These are phyloP conservation scores for Hypomesus transpacificus DNA, from an alignment of 2,113 vertebrate species.

Conservation along the genomic window DNA sequence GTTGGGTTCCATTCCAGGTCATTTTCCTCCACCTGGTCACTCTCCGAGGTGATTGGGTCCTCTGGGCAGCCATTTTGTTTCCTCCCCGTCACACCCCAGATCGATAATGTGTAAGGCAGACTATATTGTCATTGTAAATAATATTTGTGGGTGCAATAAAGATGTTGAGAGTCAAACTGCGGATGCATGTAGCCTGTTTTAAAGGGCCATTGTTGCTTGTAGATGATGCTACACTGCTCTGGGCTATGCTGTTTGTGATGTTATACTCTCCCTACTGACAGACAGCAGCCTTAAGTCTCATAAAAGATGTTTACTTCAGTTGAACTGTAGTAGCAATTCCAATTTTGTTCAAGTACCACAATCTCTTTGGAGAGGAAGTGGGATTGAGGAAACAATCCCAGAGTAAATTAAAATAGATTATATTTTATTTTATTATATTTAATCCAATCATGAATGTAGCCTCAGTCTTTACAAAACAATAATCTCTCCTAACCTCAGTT, in stretches of 20 bases:
- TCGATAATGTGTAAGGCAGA: constrained; percentile 38
- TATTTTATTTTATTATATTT: too few relatives aligned
- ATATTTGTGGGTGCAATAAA: constrained; percentile 41
- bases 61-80: constrained; percentile 34
- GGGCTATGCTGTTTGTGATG: background rate
- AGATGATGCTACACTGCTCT: background rate
- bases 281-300: background rate
- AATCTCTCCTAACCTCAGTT: too few relatives aligned
- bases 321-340: background rate
- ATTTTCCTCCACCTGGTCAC: constrained; percentile 54
- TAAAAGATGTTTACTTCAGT: background rate
- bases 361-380: too few relatives aligned
- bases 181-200: constrained; percentile 9
- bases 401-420: too few relatives aligned
- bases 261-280: background rate
- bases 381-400: too few relatives aligned
- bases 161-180: constrained; percentile 12
- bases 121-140: constrained; percentile 41
- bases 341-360: too few relatives aligned
- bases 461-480: too few relatives aligned
- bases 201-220: background rate
- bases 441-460: too few relatives aligned
- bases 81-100: constrained; percentile 28
- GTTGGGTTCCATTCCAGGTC: constrained; percentile 41
- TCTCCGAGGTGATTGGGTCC: constrained; percentile 31